Conservation (phyloP, 2,113 vertebrate species). For the Dromiciops gliroides region DNA sequence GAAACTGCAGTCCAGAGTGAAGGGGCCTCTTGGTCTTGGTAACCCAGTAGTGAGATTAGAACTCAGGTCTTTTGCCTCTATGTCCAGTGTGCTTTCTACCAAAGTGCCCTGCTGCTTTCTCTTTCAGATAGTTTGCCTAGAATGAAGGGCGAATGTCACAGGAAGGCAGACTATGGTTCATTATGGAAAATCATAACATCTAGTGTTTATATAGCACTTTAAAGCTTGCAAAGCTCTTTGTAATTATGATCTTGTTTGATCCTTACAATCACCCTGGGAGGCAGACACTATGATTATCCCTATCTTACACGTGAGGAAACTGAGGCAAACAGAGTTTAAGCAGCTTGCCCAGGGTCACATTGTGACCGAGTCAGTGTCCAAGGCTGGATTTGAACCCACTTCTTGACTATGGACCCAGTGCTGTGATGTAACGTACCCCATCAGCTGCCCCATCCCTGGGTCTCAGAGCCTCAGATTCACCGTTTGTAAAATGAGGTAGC, state of each 20-base stretch:
- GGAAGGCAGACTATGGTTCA: neutral
- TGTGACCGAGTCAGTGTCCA: neutral
- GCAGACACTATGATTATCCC: neutral
- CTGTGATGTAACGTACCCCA: no score
- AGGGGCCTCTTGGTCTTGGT: neutral
- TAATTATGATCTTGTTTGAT: neutral
- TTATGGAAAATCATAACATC: neutral
- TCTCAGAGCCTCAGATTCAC: neutral
- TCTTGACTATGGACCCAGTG: no score
- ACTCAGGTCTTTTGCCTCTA: no score
- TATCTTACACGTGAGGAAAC: no score
- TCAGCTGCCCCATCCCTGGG: no score
- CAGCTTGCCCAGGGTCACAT: neutral
- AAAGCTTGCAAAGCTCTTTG: no score
- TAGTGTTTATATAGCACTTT: neutral
- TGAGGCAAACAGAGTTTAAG: neutral
- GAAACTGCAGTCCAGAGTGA: no score
- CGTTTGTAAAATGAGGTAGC: neutral
- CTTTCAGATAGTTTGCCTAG: neutral
- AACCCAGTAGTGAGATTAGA: rapidly evolving
- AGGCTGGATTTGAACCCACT: neutral
- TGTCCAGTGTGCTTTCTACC: neutral
- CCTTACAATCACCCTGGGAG: neutral
- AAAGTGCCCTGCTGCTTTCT: neutral
- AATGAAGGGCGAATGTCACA: no score